phyloP scores from a whole-genome alignment of 2,888 invertebrate genomes.

The Drosophila tanythrix region DNA sequence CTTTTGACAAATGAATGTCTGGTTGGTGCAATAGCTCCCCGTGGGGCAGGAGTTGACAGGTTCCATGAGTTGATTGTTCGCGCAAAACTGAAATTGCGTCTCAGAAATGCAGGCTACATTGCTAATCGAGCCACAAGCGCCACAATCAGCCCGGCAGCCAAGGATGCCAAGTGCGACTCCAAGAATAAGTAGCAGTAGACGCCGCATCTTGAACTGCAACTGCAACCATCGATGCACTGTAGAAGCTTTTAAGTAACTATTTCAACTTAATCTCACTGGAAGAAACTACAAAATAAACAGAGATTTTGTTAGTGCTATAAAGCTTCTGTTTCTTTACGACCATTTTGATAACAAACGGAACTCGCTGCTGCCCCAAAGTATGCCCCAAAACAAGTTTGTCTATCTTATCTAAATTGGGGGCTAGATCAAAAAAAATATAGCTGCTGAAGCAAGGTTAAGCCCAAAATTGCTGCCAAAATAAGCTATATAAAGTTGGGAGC shows the following conservation, averaged over 20 bases:
- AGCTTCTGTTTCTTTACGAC: constrained; percentile 13
- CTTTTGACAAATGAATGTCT: constrained; percentile 34
- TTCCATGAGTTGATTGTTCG: constrained; percentile 37
- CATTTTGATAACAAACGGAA: not conserved
- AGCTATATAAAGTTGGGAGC: constrained; percentile 53
- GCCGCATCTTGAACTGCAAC: constrained; percentile 47
- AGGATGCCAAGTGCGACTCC: not conserved
- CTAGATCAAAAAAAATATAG: not conserved
- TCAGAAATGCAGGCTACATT: constrained; percentile 68
- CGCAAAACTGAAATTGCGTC: constrained; percentile 64
- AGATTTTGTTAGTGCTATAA: not conserved
- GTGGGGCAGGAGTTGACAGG: constrained; percentile 49
- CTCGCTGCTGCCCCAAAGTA: constrained; percentile 37
- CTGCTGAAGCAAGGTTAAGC: constrained; percentile 38
- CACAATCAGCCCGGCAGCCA: constrained; percentile 49
- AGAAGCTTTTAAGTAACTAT: constrained; percentile 3
- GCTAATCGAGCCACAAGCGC: constrained; percentile 42
- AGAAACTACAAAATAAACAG: not conserved
- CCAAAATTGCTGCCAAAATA: constrained; percentile 36
- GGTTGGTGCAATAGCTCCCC: constrained; percentile 47
- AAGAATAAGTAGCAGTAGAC: constrained; percentile 12
- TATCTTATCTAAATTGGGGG: constrained; percentile 64
- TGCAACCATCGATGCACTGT: constrained; percentile 6
- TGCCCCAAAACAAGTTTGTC: constrained; percentile 18
- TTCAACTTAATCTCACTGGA: constrained; percentile 21